These are phyloP conservation scores for Morus bassanus DNA, from an alignment of 2,797 vertebrate genomes.

Conservation along the genomic window DNA sequence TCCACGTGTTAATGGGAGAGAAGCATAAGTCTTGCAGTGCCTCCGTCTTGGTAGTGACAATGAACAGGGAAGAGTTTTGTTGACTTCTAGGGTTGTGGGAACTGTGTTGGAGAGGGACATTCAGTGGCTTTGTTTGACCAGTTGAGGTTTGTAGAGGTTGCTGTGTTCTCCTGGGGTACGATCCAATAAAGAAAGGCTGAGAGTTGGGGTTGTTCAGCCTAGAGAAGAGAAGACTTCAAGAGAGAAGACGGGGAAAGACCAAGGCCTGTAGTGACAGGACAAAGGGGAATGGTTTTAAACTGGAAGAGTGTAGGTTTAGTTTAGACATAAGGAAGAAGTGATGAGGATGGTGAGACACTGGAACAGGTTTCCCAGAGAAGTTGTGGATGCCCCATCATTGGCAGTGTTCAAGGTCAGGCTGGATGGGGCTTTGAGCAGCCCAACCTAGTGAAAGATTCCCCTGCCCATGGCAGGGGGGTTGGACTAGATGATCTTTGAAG, in stretches of 20 bases:
- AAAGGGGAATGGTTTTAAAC: not conserved
- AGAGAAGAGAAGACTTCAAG: not conserved
- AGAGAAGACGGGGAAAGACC: not conserved
- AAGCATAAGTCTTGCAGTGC: not conserved
- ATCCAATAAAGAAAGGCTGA: not conserved
- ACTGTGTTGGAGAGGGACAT: not conserved
- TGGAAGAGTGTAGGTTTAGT: not conserved
- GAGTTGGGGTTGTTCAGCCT: not conserved
- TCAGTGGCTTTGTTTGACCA: not conserved
- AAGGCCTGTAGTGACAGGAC: too few relatives aligned
- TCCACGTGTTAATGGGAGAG: not conserved
- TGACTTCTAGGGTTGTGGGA: not conserved
- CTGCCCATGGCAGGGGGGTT: not conserved
- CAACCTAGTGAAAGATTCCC: not conserved
- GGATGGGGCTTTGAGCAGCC: not conserved
- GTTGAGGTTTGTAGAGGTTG: not conserved
- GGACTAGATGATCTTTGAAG: not conserved
- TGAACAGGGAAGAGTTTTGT: not conserved
- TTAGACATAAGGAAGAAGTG: not conserved
- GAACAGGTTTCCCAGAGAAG: not conserved
- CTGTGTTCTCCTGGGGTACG: not conserved
- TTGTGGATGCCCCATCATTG: not conserved
- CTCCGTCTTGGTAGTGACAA: not conserved
- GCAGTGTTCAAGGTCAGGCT: not conserved
- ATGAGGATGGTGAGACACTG: not conserved